Evolutionary conservation across 2,888 invertebrate genomes (phyloP).

Genomic region (Hololepta plana): DNA sequence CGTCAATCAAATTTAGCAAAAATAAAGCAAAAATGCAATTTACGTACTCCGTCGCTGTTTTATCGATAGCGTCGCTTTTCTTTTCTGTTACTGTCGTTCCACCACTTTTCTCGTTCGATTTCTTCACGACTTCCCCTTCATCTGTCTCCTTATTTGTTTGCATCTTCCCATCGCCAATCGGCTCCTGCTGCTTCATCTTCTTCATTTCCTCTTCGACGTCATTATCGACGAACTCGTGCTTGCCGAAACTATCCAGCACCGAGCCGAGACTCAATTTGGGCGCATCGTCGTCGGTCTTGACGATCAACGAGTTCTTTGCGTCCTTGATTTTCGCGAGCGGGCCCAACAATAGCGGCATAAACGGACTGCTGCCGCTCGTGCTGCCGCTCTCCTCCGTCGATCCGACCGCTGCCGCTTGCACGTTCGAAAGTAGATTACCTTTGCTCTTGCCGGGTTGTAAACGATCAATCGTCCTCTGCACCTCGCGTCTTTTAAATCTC

Average conservation of each 20-base stretch:
- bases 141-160: conserved; percentile 13
- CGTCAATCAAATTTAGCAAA: no score
- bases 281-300: conserved; percentile 46
- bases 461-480: conserved; percentile 67
- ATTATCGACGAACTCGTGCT: conserved; percentile 43
- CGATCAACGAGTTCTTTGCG: conserved; percentile 34
- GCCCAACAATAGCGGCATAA: conserved; percentile 37
- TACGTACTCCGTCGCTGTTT: conserved; percentile 8
- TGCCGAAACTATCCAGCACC: conserved; percentile 58
- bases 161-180: conserved; percentile 10
- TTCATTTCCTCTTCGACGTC: conserved; percentile 27
- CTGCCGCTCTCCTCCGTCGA: no score
- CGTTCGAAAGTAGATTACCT: conserved; percentile 62
- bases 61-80: conserved; percentile 14
- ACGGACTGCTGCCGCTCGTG: conserved; percentile 33
- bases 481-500: conserved; percentile 39
- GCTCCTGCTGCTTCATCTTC: conserved; percentile 18
- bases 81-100: conserved; percentile 18
- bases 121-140: conserved; percentile 11
- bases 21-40: no score
- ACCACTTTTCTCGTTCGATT: conserved; percentile 14
- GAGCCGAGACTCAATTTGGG: conserved; percentile 74
- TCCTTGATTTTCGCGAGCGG: conserved; percentile 26
- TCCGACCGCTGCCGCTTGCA: no score
- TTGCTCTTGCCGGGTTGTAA: conserved; percentile 76